A percentile compares a stretch with the other conserved stretches of the same genome.
These are phyloP conservation scores for Pungitius pungitius DNA, from an alignment of 2,113 vertebrate species.

Conservation along the genomic window DNA sequence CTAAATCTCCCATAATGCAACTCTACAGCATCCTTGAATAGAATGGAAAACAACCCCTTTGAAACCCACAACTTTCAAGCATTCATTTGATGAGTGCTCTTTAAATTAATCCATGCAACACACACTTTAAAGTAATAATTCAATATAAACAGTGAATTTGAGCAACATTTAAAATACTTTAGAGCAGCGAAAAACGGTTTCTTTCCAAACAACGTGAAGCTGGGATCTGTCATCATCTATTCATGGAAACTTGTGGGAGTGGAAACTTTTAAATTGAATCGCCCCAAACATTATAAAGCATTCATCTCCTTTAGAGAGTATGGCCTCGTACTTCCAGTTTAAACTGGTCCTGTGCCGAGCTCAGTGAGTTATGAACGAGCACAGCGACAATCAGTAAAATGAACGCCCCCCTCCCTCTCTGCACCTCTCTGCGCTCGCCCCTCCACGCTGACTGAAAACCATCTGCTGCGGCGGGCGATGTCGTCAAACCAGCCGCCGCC, in stretches of 20 bases:
- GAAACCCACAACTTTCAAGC: background rate
- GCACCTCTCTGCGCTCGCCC: conserved; percentile 6
- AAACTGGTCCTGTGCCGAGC: background rate
- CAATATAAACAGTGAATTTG: background rate
- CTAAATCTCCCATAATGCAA: background rate
- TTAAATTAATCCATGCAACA: background rate
- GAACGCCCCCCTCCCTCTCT: conserved; percentile 21
- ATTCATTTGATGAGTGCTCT: background rate
- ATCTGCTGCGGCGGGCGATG: conserved; percentile 38
- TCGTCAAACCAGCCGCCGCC: conserved; percentile 29
- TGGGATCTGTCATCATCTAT: conserved; percentile 44
- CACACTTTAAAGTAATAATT: background rate
- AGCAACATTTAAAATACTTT: background rate
- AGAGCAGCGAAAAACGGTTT: conserved; percentile 11
- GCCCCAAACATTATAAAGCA: conserved; percentile 16
- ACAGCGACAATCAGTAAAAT: conserved; percentile 25
- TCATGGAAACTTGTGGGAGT: conserved; percentile 56
- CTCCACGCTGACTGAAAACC: conserved; percentile 29
- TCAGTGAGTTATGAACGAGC: conserved; percentile 5
- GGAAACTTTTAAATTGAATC: conserved; percentile 43
- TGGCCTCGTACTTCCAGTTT: background rate
- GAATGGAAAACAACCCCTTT: background rate
- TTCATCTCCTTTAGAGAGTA: conserved; percentile 5
- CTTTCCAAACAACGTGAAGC: conserved; percentile 45
- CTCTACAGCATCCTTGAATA: background rate